Percentiles rank a stretch among this genome's conserved stretches.
These are phyloP conservation scores for Paralichthys olivaceus DNA, from an alignment of 2,113 vertebrate genomes.

Conservation along the genomic window DNA sequence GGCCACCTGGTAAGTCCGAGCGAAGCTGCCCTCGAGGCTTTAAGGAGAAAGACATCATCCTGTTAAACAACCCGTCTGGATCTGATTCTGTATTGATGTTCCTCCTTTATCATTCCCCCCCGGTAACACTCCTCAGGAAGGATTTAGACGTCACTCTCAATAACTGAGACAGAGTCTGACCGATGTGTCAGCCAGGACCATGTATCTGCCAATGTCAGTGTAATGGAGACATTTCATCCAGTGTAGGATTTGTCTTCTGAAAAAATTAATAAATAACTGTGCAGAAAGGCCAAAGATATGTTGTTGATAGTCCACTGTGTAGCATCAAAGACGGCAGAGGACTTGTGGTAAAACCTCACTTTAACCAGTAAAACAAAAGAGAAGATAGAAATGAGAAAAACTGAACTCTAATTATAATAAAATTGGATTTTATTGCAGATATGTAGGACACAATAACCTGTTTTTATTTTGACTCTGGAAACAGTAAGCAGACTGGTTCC, in stretches of 20 bases:
- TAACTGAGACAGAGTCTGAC: neutral
- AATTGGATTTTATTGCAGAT: neutral
- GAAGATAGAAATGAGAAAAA: neutral
- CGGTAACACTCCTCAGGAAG: neutral
- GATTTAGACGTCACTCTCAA: neutral
- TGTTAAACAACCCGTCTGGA: neutral
- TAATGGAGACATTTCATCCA: neutral
- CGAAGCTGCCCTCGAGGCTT: neutral
- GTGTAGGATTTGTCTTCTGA: neutral
- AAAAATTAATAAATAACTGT: neutral
- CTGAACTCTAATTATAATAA: neutral
- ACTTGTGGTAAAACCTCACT: no score
- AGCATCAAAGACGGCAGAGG: no score
- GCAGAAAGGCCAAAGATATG: constrained; percentile 7
- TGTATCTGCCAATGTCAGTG: neutral
- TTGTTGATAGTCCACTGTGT: neutral
- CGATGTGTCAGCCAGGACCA: neutral
- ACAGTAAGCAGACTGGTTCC: neutral
- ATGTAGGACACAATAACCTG: neutral
- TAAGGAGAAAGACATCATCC: neutral
- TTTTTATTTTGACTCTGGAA: constrained; percentile 1
- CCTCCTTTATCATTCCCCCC: neutral
- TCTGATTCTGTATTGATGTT: neutral
- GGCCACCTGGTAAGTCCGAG: constrained; percentile 91
- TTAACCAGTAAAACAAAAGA: neutral